Evolutionary conservation across 2,797 vertebrate species (phyloP).

Genomic region (Poeciliopsis gracilis): DNA sequence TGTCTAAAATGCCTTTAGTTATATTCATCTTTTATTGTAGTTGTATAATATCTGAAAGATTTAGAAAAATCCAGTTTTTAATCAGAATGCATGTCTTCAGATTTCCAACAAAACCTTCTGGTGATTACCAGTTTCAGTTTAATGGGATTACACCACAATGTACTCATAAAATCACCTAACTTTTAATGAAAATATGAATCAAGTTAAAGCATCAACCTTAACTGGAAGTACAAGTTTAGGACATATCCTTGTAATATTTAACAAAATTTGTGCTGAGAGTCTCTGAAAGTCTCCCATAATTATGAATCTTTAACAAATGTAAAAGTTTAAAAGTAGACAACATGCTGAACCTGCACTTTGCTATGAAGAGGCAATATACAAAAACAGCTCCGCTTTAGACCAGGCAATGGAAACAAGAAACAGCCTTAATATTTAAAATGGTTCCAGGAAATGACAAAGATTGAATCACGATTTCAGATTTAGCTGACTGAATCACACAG

Average conservation of each 20-base stretch:
- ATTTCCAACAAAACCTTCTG: not conserved
- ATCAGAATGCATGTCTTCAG: not conserved
- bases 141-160: not conserved
- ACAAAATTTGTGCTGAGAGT: not conserved
- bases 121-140: not conserved
- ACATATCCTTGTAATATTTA: not conserved
- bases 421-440: not conserved
- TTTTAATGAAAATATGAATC: not conserved
- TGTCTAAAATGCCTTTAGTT: not conserved
- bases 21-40: not conserved
- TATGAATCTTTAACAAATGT: not conserved
- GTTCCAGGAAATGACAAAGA: not conserved
- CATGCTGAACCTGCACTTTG: not conserved
- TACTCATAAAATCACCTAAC: not conserved
- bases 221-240: not conserved
- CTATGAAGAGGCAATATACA: not conserved
- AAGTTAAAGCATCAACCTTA: not conserved
- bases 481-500: not conserved
- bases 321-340: not conserved
- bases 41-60: not conserved
- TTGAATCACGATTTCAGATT: not conserved
- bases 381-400: not conserved
- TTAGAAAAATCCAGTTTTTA: not conserved
- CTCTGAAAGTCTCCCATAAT: not conserved
- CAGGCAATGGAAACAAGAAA: not conserved